A percentile compares a stretch with the other conserved stretches of the same genome.
Conservation (phyloP, 2,888 invertebrate genomes). For the Hypomecis punctinalis region DNA sequence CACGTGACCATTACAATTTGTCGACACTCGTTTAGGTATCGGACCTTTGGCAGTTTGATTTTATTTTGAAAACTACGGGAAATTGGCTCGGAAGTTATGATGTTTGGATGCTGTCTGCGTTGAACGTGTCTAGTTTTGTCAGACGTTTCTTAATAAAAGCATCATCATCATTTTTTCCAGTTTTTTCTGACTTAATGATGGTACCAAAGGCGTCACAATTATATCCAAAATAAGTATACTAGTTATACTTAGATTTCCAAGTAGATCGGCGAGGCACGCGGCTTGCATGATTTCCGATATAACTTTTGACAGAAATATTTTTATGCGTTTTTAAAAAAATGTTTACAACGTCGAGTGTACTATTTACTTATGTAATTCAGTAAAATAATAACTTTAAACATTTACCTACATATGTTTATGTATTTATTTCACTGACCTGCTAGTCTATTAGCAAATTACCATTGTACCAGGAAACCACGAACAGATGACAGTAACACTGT, state of each 20-base stretch:
- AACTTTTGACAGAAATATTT: too few species aligned
- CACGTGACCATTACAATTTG: slow-evolving; percentile 43
- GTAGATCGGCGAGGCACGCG: too few species aligned
- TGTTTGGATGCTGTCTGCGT: slow-evolving; percentile 17
- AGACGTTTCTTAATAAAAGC: not conserved
- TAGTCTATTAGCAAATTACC: slow-evolving; percentile 1
- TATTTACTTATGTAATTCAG: too few species aligned
- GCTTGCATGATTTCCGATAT: too few species aligned
- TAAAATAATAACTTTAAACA: too few species aligned
- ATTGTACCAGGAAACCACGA: slow-evolving; percentile 2
- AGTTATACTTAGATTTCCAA: too few species aligned
- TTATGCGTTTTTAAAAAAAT: not conserved
- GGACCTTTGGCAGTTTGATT: slow-evolving; percentile 44
- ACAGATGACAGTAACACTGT: slow-evolving; percentile 9
- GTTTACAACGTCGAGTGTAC: too few species aligned
- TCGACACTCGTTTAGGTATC: slow-evolving; percentile 42
- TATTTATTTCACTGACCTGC: not conserved
- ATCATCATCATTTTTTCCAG: too few species aligned
- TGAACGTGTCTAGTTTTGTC: not conserved
- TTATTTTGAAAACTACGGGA: slow-evolving; percentile 38
- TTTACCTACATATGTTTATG: not conserved
- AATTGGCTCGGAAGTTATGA: slow-evolving; percentile 33
- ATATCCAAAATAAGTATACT: too few species aligned
- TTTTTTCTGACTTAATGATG: too few species aligned
- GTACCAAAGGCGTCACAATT: too few species aligned